Base-by-base conservation (phyloP, 2,113 vertebrate species). In the Lepisosteus oculatus region DNA sequence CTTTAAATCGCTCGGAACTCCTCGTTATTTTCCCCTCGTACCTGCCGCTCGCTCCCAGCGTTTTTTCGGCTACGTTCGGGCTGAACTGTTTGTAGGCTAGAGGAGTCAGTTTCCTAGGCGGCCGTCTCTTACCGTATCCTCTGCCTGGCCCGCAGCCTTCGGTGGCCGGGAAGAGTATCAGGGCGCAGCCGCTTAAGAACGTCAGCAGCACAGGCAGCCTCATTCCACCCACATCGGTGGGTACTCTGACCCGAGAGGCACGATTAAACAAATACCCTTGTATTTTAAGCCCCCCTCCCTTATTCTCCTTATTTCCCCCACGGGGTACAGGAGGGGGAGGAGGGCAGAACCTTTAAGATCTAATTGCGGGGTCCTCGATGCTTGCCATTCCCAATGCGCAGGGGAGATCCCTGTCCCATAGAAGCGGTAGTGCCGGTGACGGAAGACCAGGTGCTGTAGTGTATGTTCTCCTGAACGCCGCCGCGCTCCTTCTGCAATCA, bases 41-140 rank as follows among this genome's bases (percentile, higher is more conserved):
- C 79, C 95, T 88, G 62, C 97, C 97, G 90, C 97, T 97, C 81
- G 96, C 97, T 17, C 96, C 97, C 81, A 97, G 91, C 14, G 95
- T 99, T 89, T 99, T 98, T 90, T 99, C 97, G 67, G 96, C 95
- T 61, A 99, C 95, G 85, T 96, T 97, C 77, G 97, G 95, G 79
- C 90, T 94, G 87, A 96, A 97, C 80, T 96, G 94, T 84, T 95
- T 95, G 88, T 95, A 97, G 65, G 94, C 91, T 42, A 98, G 95
- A 78, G 96, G 96, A 80, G 94, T 93, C 76, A 98, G 95, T 88
- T 96, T 97, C 83, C 94, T 91, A 47, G 95, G 94, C 61, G 89
- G 94, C 78, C 95, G 93, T 83, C 96, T 94, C 90, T 94, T 96
- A 79, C 97, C 97, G 90, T 96, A 93, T 80, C 95, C 96, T 86